Percentiles rank a stretch among this genome's conserved stretches.
Conservation (phyloP, 2,797 vertebrate genomes). For the Strix occidentalis region DNA sequence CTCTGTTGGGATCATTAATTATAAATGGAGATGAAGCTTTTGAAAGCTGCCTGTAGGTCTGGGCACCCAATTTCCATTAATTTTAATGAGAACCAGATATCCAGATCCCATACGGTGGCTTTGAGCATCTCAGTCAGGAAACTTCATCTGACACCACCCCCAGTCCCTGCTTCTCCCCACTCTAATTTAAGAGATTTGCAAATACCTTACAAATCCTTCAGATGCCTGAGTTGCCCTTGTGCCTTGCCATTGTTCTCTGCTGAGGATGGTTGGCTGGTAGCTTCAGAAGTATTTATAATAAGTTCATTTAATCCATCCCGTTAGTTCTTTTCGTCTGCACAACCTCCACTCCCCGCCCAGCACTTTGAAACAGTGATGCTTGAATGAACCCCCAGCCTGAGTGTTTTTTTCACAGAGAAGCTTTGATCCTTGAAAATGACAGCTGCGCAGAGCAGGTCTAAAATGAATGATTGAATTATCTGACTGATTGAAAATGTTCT, state of each 20-base stretch:
- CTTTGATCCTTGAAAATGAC: constrained; percentile 49
- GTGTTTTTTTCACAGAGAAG: background rate
- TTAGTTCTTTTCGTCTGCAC: background rate
- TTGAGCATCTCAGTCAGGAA: constrained; percentile 44
- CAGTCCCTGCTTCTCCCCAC: background rate
- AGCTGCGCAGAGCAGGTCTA: constrained; percentile 28
- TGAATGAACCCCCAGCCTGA: background rate
- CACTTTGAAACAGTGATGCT: background rate
- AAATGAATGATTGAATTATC: constrained; percentile 48
- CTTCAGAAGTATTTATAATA: constrained; percentile 40
- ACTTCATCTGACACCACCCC: background rate
- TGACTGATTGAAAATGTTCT: constrained; percentile 47
- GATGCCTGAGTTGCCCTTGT: background rate
- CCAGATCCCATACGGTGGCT: constrained; percentile 29
- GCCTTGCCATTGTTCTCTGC: background rate
- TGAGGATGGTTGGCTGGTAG: background rate
- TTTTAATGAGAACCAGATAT: constrained; percentile 65
- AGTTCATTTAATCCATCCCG: constrained; percentile 15
- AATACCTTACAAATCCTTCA: constrained; percentile 14
- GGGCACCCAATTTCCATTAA: constrained; percentile 58
- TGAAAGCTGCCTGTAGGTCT: constrained; percentile 41
- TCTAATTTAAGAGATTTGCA: constrained; percentile 19
- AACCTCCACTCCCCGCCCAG: background rate
- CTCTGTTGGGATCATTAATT: constrained; percentile 34
- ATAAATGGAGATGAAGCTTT: constrained; percentile 18